phyloP scores from a whole-genome alignment of 2,888 invertebrate genomes.

The Stenchaetothrips biformis region DNA sequence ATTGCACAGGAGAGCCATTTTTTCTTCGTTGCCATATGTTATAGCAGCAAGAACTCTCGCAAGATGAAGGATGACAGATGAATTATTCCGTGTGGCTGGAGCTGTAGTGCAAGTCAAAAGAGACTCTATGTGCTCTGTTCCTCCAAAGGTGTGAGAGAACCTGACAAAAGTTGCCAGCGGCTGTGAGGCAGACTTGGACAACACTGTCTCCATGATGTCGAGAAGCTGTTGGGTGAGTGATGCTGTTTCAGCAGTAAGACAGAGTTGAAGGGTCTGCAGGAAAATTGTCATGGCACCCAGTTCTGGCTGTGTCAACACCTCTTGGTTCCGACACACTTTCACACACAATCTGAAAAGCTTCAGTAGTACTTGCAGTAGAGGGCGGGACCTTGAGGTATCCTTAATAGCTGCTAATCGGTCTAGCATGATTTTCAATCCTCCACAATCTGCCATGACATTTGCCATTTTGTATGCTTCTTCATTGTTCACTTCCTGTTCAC shows the following conservation, averaged over 20 bases:
- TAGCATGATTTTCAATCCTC: constrained; percentile 69
- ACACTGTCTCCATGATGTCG: constrained; percentile 91
- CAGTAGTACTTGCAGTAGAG: constrained; percentile 80
- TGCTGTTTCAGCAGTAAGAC: constrained; percentile 55
- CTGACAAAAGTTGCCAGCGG: constrained; percentile 74
- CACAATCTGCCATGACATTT: constrained; percentile 75
- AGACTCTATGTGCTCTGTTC: constrained; percentile 81
- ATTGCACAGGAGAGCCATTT: constrained; percentile 87
- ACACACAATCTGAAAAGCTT: constrained; percentile 86
- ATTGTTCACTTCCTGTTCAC: constrained; percentile 82
- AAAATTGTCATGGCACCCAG: constrained; percentile 77
- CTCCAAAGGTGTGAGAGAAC: constrained; percentile 85
- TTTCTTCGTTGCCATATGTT: constrained; percentile 87
- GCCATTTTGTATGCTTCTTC: constrained; percentile 92
- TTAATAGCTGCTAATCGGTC: constrained; percentile 74
- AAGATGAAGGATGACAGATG: constrained; percentile 72
- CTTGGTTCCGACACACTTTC: constrained; percentile 84
- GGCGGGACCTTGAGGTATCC: constrained; percentile 80
- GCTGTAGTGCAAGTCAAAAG: constrained; percentile 74
- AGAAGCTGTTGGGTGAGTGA: constrained; percentile 84
- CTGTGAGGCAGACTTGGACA: constrained; percentile 85
- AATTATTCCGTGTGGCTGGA: constrained; percentile 63
- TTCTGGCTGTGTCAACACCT: constrained; percentile 80
- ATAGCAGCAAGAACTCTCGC: constrained; percentile 91
- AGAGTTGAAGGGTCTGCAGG: constrained; percentile 72